A percentile compares a stretch with the other conserved stretches of the same genome.
Evolutionary conservation across 1,140 invertebrate genomes (phyloP).

Genomic region (Drosophila parabipectinata): DNA sequence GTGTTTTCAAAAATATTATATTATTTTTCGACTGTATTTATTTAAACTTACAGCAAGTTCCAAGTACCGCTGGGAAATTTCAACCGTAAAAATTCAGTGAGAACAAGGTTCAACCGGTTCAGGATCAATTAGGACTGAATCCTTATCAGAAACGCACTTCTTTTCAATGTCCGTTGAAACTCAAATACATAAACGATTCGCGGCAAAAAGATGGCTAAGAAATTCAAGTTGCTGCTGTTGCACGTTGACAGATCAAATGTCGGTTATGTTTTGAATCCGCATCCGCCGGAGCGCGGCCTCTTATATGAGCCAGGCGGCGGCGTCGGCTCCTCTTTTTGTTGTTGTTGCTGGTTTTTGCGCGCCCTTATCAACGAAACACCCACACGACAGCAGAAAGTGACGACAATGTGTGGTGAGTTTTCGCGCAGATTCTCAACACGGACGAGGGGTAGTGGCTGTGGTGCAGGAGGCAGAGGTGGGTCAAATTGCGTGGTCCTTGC

Average conservation of each 20-base stretch:
- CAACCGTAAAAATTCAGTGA: conserved; percentile 5
- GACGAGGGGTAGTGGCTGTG: conserved; percentile 1
- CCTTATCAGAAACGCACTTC: conserved; percentile 2
- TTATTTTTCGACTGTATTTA: not conserved
- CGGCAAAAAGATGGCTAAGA: conserved; percentile 4
- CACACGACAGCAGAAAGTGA: conserved; percentile 56
- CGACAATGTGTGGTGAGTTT: conserved; percentile 71
- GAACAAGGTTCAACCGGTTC: conserved; percentile 2
- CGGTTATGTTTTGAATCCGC: conserved; percentile 81
- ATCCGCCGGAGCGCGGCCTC: conserved; percentile 56
- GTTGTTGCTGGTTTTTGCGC: conserved; percentile 43
- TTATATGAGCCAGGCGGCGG: conserved; percentile 64
- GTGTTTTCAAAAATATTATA: not conserved
- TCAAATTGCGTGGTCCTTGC: conserved; percentile 11
- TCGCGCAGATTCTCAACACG: conserved; percentile 29
- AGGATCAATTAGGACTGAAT: not conserved
- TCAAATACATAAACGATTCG: not conserved
- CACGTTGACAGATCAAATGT: conserved; percentile 83
- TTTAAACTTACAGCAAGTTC: conserved; percentile 33
- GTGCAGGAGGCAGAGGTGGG: conserved; percentile 7
- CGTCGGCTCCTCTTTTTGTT: conserved; percentile 19
- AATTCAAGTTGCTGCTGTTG: conserved; percentile 14
- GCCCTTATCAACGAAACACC: conserved; percentile 63
- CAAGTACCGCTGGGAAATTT: conserved; percentile 18
- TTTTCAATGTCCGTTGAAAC: not conserved